Evolutionary conservation across 2,888 invertebrate species (phyloP).

Genomic region (Enchytraeus crypticus): DNA sequence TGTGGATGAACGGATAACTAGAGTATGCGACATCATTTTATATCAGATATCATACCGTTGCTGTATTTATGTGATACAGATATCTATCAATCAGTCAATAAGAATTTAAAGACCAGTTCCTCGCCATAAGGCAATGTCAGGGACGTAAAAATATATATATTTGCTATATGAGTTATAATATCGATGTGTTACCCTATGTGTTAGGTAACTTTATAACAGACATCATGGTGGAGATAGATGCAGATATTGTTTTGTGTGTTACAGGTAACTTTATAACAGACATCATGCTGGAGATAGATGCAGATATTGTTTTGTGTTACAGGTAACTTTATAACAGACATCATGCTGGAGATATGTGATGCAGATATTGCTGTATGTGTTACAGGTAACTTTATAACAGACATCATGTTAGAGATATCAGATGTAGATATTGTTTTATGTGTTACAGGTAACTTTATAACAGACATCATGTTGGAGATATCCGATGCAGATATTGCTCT

Average conservation of each 20-base stretch:
- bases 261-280: slow-evolving; percentile 55
- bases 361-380: slow-evolving; percentile 62
- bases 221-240: slow-evolving; percentile 63
- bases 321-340: slow-evolving; percentile 55
- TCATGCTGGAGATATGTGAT: slow-evolving; percentile 65
- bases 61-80: no score
- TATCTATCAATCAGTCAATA: no score
- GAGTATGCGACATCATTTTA: no score
- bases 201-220: slow-evolving; percentile 55
- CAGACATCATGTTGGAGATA: slow-evolving; percentile 59
- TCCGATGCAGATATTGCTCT: slow-evolving; percentile 76
- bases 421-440: slow-evolving; percentile 58
- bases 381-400: slow-evolving; percentile 54
- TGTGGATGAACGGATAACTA: no score
- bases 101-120: no score
- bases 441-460: slow-evolving; percentile 53
- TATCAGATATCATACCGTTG: no score
- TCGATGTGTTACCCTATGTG: slow-evolving; percentile 62
- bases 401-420: slow-evolving; percentile 63
- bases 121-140: no score
- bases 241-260: slow-evolving; percentile 53
- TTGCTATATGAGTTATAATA: slow-evolving; percentile 69
- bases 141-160: no score
- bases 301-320: slow-evolving; percentile 12
- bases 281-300: slow-evolving; percentile 61